These are phyloP conservation scores for Leptura quadrifasciata DNA, from an alignment of 2,888 invertebrate genomes.

Conservation along the genomic window DNA sequence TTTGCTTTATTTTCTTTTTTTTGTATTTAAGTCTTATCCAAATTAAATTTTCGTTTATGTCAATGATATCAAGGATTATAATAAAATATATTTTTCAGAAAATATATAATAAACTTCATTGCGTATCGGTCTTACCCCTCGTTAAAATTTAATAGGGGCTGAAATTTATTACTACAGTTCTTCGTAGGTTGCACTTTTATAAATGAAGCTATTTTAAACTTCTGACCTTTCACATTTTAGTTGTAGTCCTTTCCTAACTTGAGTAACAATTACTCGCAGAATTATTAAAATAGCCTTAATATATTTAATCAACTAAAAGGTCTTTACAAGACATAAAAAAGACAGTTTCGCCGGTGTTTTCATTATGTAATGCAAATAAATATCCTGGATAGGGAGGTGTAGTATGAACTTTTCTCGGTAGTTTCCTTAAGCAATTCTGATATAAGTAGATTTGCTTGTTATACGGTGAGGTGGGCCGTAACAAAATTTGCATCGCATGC, in stretches of 20 bases:
- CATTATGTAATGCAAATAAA: neutral
- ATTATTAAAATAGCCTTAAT: neutral
- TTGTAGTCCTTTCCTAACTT: neutral
- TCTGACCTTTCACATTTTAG: neutral
- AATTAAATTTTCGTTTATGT: too few species aligned
- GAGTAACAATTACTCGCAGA: neutral
- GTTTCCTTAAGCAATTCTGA: neutral
- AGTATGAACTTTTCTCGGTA: neutral
- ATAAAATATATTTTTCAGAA: neutral
- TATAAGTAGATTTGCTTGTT: too few species aligned
- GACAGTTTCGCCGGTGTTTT: neutral
- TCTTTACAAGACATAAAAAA: neutral
- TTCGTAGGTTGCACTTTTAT: neutral
- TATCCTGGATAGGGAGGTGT: neutral
- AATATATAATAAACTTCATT: neutral
- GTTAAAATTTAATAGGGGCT: slow-evolving; percentile 1
- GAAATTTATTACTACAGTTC: neutral
- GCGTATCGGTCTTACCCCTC: neutral
- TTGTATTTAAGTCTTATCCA: too few species aligned
- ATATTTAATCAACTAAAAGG: neutral
- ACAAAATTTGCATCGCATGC: too few species aligned
- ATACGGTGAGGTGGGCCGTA: too few species aligned
- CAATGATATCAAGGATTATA: too few species aligned
- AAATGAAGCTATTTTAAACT: neutral
- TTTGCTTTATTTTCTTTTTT: too few species aligned